phyloP scores from a whole-genome alignment of 2,797 vertebrate genomes.

The Paratrypauchen microcephalus region DNA sequence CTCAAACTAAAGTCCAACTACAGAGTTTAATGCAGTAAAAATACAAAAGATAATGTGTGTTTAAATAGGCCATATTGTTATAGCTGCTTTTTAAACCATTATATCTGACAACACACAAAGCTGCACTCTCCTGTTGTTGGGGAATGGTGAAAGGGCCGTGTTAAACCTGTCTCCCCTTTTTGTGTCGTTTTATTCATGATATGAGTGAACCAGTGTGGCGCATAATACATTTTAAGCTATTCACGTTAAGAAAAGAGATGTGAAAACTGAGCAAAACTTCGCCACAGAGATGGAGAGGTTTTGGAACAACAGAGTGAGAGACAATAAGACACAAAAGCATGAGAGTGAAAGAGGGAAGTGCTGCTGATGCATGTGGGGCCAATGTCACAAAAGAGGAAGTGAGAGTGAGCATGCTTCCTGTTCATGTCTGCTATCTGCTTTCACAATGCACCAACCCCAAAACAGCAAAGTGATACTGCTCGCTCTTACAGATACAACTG shows the following conservation, averaged over 20 bases:
- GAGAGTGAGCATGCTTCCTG: constrained; percentile 57
- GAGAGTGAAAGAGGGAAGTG: constrained; percentile 40
- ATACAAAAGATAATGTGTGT: constrained; percentile 2
- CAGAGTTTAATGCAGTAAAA: not conserved
- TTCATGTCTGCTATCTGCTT: constrained; percentile 31
- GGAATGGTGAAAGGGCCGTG: constrained; percentile 37
- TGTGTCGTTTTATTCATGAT: constrained; percentile 61
- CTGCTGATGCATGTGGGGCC: constrained; percentile 46
- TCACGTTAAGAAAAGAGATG: constrained; percentile 65
- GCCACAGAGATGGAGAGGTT: constrained; percentile 40
- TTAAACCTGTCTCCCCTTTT: constrained; percentile 51
- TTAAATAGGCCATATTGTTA: not conserved
- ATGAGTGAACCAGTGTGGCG: constrained; percentile 60
- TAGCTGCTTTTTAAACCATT: constrained; percentile 16
- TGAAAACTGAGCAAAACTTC: constrained; percentile 63
- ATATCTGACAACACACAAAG: constrained; percentile 28
- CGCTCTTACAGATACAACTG: not conserved
- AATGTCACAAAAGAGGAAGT: constrained; percentile 56
- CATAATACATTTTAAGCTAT: constrained; percentile 69
- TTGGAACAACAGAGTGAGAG: constrained; percentile 53
- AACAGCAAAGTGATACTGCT: constrained; percentile 7
- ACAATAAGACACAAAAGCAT: constrained; percentile 42
- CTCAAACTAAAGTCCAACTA: not conserved
- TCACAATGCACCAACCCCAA: constrained; percentile 12
- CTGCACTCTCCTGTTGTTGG: constrained; percentile 28